phyloP scores from a whole-genome alignment of 2,113 vertebrate species.

The Cyprinodon variegatus region DNA sequence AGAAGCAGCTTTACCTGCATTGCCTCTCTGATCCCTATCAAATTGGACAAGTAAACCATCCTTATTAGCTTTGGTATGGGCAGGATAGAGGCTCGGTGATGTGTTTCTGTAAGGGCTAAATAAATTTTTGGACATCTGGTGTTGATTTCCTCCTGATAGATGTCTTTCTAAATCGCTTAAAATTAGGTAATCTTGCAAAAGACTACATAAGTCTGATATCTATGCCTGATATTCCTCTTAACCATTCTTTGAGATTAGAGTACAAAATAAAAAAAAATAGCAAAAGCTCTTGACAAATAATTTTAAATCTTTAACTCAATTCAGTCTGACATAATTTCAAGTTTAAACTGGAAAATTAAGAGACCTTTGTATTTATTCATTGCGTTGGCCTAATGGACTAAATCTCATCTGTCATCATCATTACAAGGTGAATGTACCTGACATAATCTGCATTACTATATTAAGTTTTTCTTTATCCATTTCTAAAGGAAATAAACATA shows the following conservation, averaged over 20 bases:
- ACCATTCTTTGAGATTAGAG: conserved; percentile 29
- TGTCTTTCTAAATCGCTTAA: conserved; percentile 6
- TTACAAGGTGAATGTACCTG: conserved; percentile 11
- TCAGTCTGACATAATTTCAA: conserved; percentile 11
- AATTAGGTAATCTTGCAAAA: conserved; percentile 33
- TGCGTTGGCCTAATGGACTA: background rate
- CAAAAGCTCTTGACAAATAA: conserved; percentile 12
- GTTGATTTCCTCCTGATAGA: conserved; percentile 30
- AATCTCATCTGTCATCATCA: conserved; percentile 13
- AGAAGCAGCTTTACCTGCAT: background rate
- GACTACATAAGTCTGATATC: conserved; percentile 1
- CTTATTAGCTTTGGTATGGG: conserved; percentile 42
- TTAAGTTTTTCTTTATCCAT: background rate
- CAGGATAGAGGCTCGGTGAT: conserved; percentile 19
- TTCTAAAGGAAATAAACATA: background rate
- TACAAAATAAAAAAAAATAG: conserved; percentile 25
- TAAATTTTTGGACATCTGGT: conserved; percentile 28
- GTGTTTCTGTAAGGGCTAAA: conserved; percentile 30
- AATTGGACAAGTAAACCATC: conserved; percentile 25
- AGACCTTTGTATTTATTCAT: conserved; percentile 15
- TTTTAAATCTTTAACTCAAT: conserved; percentile 21
- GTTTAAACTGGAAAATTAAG: conserved; percentile 21
- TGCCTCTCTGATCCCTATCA: conserved; percentile 50
- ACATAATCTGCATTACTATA: conserved; percentile 6
- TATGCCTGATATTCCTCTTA: conserved; percentile 13